Base-by-base conservation (phyloP, 2,113 vertebrate genomes). In the Lutjanus erythropterus region DNA sequence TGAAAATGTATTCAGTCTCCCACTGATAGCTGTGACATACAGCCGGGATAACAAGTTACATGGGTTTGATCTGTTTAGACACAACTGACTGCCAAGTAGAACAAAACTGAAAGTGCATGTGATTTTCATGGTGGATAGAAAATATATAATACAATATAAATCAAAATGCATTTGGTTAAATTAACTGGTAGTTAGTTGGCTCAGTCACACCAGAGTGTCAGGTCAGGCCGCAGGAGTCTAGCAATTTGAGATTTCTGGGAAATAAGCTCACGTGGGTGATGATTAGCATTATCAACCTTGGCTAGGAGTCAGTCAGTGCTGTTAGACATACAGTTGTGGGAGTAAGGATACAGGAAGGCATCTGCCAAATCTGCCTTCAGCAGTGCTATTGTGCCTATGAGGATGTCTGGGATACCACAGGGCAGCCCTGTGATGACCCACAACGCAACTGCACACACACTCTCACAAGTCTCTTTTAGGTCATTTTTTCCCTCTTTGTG, bases 211-310 rank as follows among this genome's bases (percentile, higher is more conserved):
- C 44, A 18, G 33, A 49, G 41, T 44, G 25, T 2, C 74, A 62
- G 71, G 52, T 55, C 61, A 66, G 55, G 23, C 58, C 52, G 67
- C 23, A 27, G 1, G 27, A 68, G 65, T 70, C 35, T 12, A 19
- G 53, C 29, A 44, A 71, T 55, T 80, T 78, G n/a, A 86, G 55
- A 74, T 50, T 85, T 83, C 37, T 72, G 68, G 60, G 50, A 86
- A 85, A 56, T 75, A 73, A 74, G 55, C 50, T 49, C 74, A 75
- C 23, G 31, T 68, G 25, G 21, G 81, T 80, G 44, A 80, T 78
- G 55, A 79, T 86, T 76, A 86, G 73, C 68, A 86, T 80, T 42
- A 83, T 78, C 78, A 82, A 77, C 59, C 77, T 75, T 85, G 71
- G 74, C 66, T 56, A 15, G 49, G 70, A 77, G 71, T 71, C 75